Base-by-base conservation (phyloP, 1,140 invertebrate genomes). In the Mycetomoellerius zeteki region DNA sequence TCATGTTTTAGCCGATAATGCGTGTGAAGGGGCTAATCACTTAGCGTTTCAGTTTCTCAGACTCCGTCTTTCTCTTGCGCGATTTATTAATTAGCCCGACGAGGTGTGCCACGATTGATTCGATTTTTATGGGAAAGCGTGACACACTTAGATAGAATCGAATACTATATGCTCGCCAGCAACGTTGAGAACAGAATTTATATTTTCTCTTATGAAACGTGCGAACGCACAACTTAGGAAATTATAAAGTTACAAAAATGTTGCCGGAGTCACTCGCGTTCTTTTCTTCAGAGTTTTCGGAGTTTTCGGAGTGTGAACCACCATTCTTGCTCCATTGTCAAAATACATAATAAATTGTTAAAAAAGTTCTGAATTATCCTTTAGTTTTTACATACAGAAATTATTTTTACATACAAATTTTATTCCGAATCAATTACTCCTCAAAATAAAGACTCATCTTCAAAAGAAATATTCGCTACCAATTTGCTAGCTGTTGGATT, bases 21-120 rank as follows among this genome's bases (percentile, higher is more conserved):
- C 54, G 69, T 84, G 80, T 60, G 54, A 75, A 84, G 72, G 37
- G 27, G 27, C 54, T 60, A 73, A 82, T 73, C 37, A 62, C 19
- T 72, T 58, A 47, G 52, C 24, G 19, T 37, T 33, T 47, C 21
- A 24, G 65, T 72, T 81, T 81, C 64, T 33, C 54, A 67, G 33
- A 67, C 27, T 24, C 30, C 30, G 64, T 81, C 24, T 8, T 2
- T 52, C 16, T 81, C 43, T 81, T n/a, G 30, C 37, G 24, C 37
- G 69, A 27, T 24, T 58, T 84, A 60, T 84, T 84, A 73, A 81
- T 81, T 81, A 69, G 47, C 21, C 3, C 8, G 47, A 12, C 77
- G 27, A 37, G 47, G 21, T 33, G 24, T 8, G 27, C 19, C 37
- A 1, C 67, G 21, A 72, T 14, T 50, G 12, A 58, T 33, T 33